Evolutionary conservation across 1,140 invertebrate genomes (phyloP), one percentile per base, ranked within the genome.

Genomic region (Apis dorsata): DNA sequence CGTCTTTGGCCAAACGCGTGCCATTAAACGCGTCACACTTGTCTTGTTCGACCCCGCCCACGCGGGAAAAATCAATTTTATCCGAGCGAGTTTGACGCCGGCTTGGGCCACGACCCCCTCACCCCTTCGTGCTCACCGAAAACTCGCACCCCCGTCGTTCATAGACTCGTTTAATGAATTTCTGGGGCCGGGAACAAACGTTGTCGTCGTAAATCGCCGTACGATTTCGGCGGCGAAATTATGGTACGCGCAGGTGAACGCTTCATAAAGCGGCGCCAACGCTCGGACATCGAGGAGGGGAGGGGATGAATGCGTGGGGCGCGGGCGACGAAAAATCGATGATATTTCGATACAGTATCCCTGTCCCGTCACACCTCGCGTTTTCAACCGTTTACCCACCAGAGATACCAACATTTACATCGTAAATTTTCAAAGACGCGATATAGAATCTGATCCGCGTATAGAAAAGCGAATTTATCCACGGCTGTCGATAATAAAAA

Each of bases 111-210:
- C 0, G 2, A 49, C 11, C 2, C 21, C 12, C 44, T 11, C 7
- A 0, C 13, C 17, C 19, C 24, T 65, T 76, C 63, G 59, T 62
- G 44, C 59, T 34, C 19, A 0, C 11, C 2, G 49, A 65, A 65
- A 65, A 15, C 49, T 24, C 17, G 55, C 2, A 44, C 55, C 9
- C 51, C 7, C 17, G 10, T 69, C 19, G 53, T 49, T n/a, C 63
- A 49, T 34, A 44, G 63, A 51, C 65, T 34, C 44, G 53, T 75
- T 60, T 68, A 81, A 81, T 68, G 62, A 81, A 53, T 80, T 80
- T 79, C 59, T 53, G 68, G 17, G 68, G 17, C 44, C 13, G 28
- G 28, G 34, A 60, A 34, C 55, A 73, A 73, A 59, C 71, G 71
- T 73, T 55, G 28, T 12, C 49, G 49, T 10, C 13, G 17, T 59